Evolutionary conservation across 2,113 vertebrate species (phyloP).

Genomic region (Nyctibius bracteatus): DNA sequence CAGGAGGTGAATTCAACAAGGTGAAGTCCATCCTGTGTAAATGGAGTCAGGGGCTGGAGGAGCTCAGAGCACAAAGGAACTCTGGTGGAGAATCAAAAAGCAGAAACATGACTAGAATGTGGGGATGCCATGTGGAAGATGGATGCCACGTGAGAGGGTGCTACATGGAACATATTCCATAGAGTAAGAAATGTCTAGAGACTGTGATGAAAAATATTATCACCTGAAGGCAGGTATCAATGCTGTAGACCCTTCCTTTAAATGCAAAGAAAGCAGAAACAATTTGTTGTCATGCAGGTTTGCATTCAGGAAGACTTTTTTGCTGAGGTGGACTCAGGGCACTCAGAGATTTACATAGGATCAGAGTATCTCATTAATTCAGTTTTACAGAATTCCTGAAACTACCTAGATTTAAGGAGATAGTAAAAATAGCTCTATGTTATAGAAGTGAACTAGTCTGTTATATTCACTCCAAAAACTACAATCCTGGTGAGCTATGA

Average conservation of each 20-base stretch:
- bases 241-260: background rate
- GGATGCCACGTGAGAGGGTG: background rate
- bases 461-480: background rate
- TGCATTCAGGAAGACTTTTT: background rate
- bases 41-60: background rate
- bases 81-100: background rate
- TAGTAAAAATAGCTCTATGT: background rate
- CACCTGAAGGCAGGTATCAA: background rate
- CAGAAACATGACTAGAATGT: background rate
- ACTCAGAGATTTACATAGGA: background rate
- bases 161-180: background rate
- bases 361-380: background rate
- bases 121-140: rapidly evolving
- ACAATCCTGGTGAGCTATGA: background rate
- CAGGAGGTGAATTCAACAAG: background rate
- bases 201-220: background rate
- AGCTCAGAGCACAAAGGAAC: background rate
- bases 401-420: background rate
- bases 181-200: background rate
- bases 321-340: background rate
- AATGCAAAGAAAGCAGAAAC: background rate
- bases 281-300: background rate
- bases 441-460: background rate
- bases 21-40: background rate
- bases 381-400: background rate